phyloP scores from a whole-genome alignment of 2,113 vertebrate genomes.

The Labrus mixtus region DNA sequence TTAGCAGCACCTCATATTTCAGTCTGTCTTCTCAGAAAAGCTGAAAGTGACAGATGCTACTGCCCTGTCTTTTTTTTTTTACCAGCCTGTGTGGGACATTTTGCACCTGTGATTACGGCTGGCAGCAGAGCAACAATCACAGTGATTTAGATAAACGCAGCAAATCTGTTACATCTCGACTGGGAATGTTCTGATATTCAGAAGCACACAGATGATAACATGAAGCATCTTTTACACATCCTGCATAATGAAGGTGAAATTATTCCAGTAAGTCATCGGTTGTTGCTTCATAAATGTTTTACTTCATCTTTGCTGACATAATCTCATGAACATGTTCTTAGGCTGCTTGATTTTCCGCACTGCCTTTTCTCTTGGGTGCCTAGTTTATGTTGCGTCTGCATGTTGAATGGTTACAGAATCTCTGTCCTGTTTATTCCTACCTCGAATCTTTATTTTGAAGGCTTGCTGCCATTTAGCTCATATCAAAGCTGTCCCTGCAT shows the following conservation, averaged over 20 bases:
- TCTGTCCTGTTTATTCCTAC: neutral
- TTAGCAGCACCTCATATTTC: neutral
- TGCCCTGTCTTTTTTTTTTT: neutral
- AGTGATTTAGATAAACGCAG: constrained; percentile 19
- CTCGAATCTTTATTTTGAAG: neutral
- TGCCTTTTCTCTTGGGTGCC: neutral
- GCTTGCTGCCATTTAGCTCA: too few relatives aligned
- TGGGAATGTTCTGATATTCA: neutral
- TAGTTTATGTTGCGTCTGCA: too few relatives aligned
- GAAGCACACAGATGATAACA: neutral
- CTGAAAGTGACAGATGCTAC: neutral
- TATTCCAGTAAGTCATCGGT: neutral
- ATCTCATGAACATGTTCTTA: neutral
- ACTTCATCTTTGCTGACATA: neutral
- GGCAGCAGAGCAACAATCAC: constrained; percentile 7
- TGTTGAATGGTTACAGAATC: too few relatives aligned
- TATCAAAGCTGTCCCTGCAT: too few relatives aligned
- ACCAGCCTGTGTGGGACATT: neutral
- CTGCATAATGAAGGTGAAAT: constrained; percentile 1
- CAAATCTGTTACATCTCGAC: constrained; percentile 13
- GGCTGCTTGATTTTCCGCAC: neutral
- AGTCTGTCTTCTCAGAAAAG: constrained; percentile 1
- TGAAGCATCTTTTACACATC: neutral
- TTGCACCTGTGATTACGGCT: constrained; percentile 4
- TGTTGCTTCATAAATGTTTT: neutral